phyloP scores from a whole-genome alignment of 2,797 vertebrate species.

The Leptatherina wallacei region DNA sequence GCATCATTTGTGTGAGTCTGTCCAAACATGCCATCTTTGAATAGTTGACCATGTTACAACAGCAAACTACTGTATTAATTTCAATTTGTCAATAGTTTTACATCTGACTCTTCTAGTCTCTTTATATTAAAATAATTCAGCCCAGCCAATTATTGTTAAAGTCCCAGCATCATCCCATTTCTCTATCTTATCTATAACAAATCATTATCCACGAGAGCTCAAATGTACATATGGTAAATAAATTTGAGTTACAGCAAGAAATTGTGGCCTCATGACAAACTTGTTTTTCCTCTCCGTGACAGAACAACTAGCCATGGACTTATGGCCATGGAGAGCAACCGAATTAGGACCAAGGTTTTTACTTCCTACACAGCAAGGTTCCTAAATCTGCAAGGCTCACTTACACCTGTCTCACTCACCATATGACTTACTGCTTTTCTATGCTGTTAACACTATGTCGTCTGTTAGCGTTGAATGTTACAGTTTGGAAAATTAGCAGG shows the following conservation, averaged over 20 bases:
- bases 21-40: not conserved
- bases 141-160: not conserved
- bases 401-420: not conserved
- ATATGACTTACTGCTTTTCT: not conserved
- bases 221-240: not conserved
- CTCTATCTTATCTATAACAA: not conserved
- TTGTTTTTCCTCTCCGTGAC: not conserved
- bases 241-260: not conserved
- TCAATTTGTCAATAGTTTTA: not conserved
- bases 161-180: not conserved
- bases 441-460: not conserved
- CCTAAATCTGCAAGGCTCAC: not conserved
- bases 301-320: conserved; percentile 8
- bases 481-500: not conserved
- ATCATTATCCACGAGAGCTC: not conserved
- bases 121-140: not conserved
- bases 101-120: not conserved
- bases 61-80: not conserved
- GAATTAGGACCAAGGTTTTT: conserved; percentile 12
- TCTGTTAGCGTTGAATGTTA: not conserved
- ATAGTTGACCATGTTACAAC: not conserved
- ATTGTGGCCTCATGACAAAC: not conserved
- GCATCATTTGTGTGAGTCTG: not conserved
- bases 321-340: not conserved
- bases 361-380: not conserved